Base-by-base conservation (phyloP, 1,140 invertebrate species). In the Papilio polytes region DNA sequence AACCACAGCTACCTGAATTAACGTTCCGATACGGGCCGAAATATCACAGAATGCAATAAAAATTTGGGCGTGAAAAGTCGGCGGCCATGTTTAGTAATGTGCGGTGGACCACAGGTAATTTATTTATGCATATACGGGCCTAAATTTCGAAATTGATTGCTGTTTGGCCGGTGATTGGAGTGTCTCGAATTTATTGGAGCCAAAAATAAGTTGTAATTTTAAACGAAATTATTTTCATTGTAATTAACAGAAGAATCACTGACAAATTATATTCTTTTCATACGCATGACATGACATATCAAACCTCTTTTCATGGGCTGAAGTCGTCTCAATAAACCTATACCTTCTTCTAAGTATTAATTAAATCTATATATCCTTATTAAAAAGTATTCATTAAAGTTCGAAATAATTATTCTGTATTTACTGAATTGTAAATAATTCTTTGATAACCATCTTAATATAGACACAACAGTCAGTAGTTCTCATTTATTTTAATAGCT, bases 1-100 rank as follows among this genome's bases (percentile, higher is more conserved):
- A 88, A 88, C 90, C 90, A 51, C 91, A 90, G 90, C 90, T 91
- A 88, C 91, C 85, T 86, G 90, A 88, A 88, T 93, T 91, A 80
- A 85, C 83, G 82, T 88, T 88, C 80, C 85, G 66, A 92, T 94
- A 94, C 89, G 92, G 92, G 92, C 88, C 86, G 66, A 86, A 88
- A 89, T 88, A 87, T 56, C 87, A 88, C 83, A 84, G 85, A 77
- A 80, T 80, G 79, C 80, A 83, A 80, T 86, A 85, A 90, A 86
- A 81, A 84, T 77, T 78, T 81, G 80, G 80, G 81, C 80, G 81
- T 26, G 74, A 88, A 85, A 88, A 86, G 85, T 86, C 79, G 72
- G 80, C 80, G 53, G 83, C 81, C 81, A 66, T 80, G 48, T 85
- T 76, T 79, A 81, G 77, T 85, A 83, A 80, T 82, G 79, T 59